Conservation (phyloP, 2,888 invertebrate genomes). For the Troilus luridus region DNA sequence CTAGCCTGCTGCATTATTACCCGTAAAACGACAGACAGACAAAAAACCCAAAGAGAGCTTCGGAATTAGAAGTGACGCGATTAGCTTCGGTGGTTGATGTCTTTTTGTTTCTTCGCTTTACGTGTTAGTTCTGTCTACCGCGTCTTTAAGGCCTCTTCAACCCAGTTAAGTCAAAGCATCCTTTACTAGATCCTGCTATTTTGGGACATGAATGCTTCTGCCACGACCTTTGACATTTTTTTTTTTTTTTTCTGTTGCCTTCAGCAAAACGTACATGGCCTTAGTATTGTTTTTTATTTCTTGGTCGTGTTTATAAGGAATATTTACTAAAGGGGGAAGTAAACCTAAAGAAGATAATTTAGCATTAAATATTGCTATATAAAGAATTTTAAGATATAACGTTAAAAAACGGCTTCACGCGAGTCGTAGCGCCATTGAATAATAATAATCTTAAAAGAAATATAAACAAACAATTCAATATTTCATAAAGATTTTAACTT, state of each 20-base stretch:
- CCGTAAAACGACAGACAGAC: slow-evolving; percentile 32
- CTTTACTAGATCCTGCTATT: not conserved
- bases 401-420: too few relatives aligned
- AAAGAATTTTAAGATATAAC: too few relatives aligned
- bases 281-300: not conserved
- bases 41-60: slow-evolving; percentile 26
- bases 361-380: too few relatives aligned
- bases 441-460: too few relatives aligned
- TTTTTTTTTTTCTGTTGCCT: not conserved
- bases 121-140: slow-evolving; percentile 39
- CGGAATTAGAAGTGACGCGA: slow-evolving; percentile 32
- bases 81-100: slow-evolving; percentile 20
- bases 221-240: not conserved
- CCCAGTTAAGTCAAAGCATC: slow-evolving; percentile 3
- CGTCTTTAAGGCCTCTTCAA: not conserved
- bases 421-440: too few relatives aligned
- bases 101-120: not conserved
- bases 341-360: too few relatives aligned
- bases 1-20: not conserved
- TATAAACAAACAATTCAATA: too few relatives aligned
- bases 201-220: not conserved
- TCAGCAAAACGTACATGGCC: not conserved
- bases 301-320: not conserved
- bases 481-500: too few relatives aligned
- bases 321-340: too few relatives aligned